Conservation (phyloP, 2,113 vertebrate genomes). For the Tylochromis polylepis region DNA sequence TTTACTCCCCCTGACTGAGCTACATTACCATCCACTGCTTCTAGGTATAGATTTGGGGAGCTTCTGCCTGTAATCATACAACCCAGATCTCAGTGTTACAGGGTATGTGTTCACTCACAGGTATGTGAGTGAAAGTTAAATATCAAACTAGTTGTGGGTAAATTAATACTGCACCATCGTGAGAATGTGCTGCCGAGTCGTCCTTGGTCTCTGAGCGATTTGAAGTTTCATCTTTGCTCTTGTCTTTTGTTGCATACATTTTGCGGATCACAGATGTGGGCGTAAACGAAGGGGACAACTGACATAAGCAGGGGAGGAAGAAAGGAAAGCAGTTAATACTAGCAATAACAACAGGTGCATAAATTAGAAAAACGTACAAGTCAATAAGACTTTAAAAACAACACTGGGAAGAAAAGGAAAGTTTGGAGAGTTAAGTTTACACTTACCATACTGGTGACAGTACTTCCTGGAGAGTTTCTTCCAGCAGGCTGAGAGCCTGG, state of each 20-base stretch:
- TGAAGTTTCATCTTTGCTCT: constrained; percentile 84
- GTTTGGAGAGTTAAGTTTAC: neutral
- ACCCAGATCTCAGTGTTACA: neutral
- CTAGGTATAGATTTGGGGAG: constrained; percentile 72
- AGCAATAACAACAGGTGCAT: neutral
- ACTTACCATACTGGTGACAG: constrained; percentile 94
- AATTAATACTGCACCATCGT: constrained; percentile 73
- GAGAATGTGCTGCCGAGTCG: constrained; percentile 68
- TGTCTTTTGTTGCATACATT: constrained; percentile 98
- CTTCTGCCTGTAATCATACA: constrained; percentile 50
- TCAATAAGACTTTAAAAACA: neutral
- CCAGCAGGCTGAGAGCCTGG: constrained; percentile 79
- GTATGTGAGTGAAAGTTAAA: neutral
- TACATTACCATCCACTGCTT: constrained; percentile 75
- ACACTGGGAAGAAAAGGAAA: neutral
- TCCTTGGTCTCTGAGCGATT: constrained; percentile 81
- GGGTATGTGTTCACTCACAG: neutral
- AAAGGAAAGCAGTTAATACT: neutral
- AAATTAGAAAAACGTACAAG: neutral
- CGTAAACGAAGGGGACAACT: constrained; percentile 96
- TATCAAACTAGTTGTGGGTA: neutral
- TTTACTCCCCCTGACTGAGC: constrained; percentile 76
- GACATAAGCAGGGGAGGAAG: neutral
- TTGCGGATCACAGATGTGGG: constrained; percentile 98
- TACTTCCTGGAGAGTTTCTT: constrained; percentile 81